Evolutionary conservation across 2,888 invertebrate species (phyloP), one percentile per base, ranked within the genome.

Genomic region (Agonopterix subpropinquella): DNA sequence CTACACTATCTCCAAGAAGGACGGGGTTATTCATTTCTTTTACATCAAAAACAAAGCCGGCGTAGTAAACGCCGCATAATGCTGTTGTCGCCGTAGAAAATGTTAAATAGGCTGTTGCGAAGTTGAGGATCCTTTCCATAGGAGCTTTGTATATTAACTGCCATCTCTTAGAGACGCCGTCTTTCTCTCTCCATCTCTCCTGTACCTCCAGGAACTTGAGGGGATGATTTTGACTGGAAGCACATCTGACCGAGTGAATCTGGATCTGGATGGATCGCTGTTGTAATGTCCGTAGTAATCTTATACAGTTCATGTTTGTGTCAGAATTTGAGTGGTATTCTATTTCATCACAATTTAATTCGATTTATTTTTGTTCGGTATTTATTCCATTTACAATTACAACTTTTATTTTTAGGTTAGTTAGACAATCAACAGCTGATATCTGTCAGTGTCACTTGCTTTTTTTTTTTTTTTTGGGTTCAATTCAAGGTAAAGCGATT

Each of bases 61-160:
- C 70, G 62, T 81, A 88, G 53, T 87, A 87, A 2, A 77, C 4
- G 15, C 69, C 64, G 37, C 62, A 52, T 36, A 60, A 57, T 7
- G 64, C 59, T 13, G 81, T 51, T 4, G 73, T 54, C 41, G 64
- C 54, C 15, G 81, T 80, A 8, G 86, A 73, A 44, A 77, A 50
- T 15, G 83, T 78, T 45, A 87, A 53, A 56, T 81, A 87, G 8
- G 73, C 63, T 1, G 80, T 59, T 4, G 70, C 48, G 55, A 64
- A 77, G 41, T 83, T 83, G 2, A 87, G 58, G 13, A 57, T 44
- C 4, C 64, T 69, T 5, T 76, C 77, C 85, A 88, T 83, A 1
- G 88, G 87, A 4, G 81, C 85, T 65, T 84, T 88, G 51, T 88
- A 88, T 50, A 88, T 84, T 47, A 88, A 56, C 41, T 85, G 68